A percentile compares a stretch with the other conserved stretches of the same genome.
phyloP scores from a whole-genome alignment of 2,888 invertebrate genomes.

The Melieria crassipennis region DNA sequence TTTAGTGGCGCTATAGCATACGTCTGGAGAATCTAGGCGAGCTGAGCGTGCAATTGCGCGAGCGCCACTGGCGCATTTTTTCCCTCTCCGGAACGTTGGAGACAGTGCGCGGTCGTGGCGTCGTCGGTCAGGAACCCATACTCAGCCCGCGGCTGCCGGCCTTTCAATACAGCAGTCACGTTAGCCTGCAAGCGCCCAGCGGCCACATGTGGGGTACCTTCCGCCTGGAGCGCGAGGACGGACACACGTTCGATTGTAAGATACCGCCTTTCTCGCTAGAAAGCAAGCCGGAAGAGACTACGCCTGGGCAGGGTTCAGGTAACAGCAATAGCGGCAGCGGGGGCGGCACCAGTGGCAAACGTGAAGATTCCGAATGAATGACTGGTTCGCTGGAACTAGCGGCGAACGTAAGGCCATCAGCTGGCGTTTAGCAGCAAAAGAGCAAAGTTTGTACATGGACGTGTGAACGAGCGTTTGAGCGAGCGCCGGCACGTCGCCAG shows the following conservation, averaged over 20 bases:
- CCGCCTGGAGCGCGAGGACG: conserved; percentile 96
- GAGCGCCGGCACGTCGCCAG: no score
- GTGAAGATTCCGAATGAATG: conserved; percentile 22
- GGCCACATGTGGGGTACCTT: conserved; percentile 93
- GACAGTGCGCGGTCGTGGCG: conserved; percentile 90
- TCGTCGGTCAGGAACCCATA: conserved; percentile 97
- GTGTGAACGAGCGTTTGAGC: no score
- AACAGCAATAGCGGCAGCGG: conserved; percentile 20
- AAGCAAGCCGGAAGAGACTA: conserved; percentile 82
- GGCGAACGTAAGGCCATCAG: no score
- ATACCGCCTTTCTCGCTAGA: conserved; percentile 98
- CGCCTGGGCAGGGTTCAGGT: conserved; percentile 40
- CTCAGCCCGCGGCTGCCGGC: conserved; percentile 88
- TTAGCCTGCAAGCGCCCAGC: conserved; percentile 95
- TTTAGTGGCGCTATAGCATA: conserved; percentile 97
- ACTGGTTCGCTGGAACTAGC: no score
- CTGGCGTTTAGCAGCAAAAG: no score
- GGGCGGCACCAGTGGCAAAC: conserved; percentile 16
- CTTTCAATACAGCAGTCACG: conserved; percentile 98
- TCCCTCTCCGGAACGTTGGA: conserved; percentile 93
- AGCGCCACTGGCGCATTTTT: conserved; percentile 98
- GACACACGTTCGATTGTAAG: conserved; percentile 95
- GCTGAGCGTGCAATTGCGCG: conserved; percentile 89
- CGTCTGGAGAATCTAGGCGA: conserved; percentile 93
- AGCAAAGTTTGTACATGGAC: no score